Conservation (phyloP, 1,140 invertebrate species). For the Zaprionus ornatus region DNA sequence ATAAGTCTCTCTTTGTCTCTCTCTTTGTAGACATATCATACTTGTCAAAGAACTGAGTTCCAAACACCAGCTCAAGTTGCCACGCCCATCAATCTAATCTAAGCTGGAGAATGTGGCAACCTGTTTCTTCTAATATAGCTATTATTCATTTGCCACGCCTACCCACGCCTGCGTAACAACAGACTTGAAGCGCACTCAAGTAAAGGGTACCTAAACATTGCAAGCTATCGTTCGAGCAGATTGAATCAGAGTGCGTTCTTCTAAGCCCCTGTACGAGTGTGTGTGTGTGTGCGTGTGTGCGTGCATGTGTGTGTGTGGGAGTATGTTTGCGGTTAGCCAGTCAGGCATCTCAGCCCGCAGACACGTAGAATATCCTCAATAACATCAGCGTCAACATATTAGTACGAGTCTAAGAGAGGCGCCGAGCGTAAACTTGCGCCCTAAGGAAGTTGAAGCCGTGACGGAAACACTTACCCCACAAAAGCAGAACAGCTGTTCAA, state of each 20-base stretch:
- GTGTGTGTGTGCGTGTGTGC: background rate
- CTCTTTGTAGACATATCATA: too few species aligned
- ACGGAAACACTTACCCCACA: background rate
- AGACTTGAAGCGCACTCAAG: too few species aligned
- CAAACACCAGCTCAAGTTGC: too few species aligned
- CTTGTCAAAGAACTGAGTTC: too few species aligned
- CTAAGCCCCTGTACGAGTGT: slow-evolving; percentile 8
- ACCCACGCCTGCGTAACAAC: too few species aligned
- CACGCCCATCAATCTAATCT: too few species aligned
- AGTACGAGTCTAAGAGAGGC: slow-evolving; percentile 8
- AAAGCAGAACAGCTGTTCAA: background rate
- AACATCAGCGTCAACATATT: slow-evolving; percentile 45
- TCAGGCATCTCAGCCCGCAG: slow-evolving; percentile 11
- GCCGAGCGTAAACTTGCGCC: background rate
- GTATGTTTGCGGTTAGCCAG: slow-evolving; percentile 12
- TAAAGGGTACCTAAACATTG: too few species aligned
- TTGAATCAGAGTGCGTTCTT: slow-evolving; percentile 3
- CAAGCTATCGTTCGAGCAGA: too few species aligned
- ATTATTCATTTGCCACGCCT: too few species aligned
- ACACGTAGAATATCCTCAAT: slow-evolving; percentile 31
- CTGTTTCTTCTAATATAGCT: too few species aligned
- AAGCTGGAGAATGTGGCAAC: too few species aligned
- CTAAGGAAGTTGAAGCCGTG: background rate
- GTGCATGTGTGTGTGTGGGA: background rate
- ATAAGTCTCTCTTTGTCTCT: too few species aligned